phyloP scores from a whole-genome alignment of 2,797 vertebrate genomes.

The Chrosomus eos region DNA sequence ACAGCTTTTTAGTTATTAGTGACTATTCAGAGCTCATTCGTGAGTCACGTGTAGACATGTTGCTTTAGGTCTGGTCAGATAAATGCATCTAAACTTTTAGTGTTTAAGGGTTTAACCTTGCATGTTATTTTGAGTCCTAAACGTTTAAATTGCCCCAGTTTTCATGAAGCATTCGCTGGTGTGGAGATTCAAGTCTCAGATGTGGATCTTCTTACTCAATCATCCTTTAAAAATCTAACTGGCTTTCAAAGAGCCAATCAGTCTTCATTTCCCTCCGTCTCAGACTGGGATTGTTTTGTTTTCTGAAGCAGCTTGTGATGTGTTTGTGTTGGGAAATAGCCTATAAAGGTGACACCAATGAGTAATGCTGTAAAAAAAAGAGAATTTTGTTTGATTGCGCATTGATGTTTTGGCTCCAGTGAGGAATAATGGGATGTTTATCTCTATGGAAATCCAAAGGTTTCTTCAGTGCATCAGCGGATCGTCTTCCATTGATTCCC shows the following conservation, averaged over 20 bases:
- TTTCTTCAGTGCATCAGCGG: too few species aligned
- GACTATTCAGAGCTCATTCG: background rate
- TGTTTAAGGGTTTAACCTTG: background rate
- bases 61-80: background rate
- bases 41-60: background rate
- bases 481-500: too few species aligned
- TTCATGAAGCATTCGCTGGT: background rate
- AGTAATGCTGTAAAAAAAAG: background rate
- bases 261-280: conserved; percentile 7
- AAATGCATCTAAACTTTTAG: background rate
- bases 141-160: background rate
- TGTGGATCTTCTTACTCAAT: background rate
- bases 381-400: background rate
- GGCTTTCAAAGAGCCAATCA: conserved; percentile 1
- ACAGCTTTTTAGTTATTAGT: background rate
- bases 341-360: conserved; percentile 1
- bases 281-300: background rate
- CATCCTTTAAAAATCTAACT: background rate
- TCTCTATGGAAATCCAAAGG: background rate
- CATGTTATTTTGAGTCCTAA: conserved; percentile 3
- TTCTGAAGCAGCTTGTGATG: background rate
- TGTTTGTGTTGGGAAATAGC: background rate
- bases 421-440: background rate
- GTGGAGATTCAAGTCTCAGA: background rate
- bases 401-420: background rate